Evolutionary conservation across 64 coral and sea anemone genomes (phyloP), one percentile per base, ranked within the genome.

Genomic region (Actinia tenebrosa): DNA sequence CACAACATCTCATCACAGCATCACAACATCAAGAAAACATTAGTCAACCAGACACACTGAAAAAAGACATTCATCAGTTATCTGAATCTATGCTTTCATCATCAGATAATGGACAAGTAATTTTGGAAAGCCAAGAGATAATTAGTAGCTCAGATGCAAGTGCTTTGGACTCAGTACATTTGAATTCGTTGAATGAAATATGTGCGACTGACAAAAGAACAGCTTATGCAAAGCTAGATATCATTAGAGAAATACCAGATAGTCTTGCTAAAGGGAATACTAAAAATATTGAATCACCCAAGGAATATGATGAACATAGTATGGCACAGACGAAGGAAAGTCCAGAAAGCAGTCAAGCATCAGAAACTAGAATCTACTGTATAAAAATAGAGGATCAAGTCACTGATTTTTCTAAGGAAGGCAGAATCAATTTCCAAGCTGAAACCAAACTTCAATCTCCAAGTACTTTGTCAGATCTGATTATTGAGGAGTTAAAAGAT

Each of bases 371-470:
- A 75, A 53, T 81, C 17, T 81, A 81, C 46, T 81, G 79, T 13
- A 81, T 81, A 22, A 81, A 81, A 20, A 81, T 81, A 50, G 79
- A 81, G 20, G 79, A 53, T 53, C 79, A 81, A 53, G 79, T 53
- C 3, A 81, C 79, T 53, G 79, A 81, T 53, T 81, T 81, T 81
- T 53, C 50, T 13, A 75, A 75, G 15, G 69, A 75, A 42, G 27
- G 23, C 25, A 75, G 42, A 75, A 75, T 75, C 10, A 26, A 75
- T 75, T 75, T 75, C 25, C 69, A 75, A 14, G 10, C 23, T 15
- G 7, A 75, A 42, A 15, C 69, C 13, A 75, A 75, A 75, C 27
- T 42, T 16, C 27, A 75, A 30, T 3, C n/a, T 27, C 10, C 69
- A 16, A 75, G 69, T 75, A 75, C 69, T 30, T 75, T 75, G n/a